Evolutionary conservation across 2,113 vertebrate species (phyloP).

Genomic region (Halcyon malimbica): DNA sequence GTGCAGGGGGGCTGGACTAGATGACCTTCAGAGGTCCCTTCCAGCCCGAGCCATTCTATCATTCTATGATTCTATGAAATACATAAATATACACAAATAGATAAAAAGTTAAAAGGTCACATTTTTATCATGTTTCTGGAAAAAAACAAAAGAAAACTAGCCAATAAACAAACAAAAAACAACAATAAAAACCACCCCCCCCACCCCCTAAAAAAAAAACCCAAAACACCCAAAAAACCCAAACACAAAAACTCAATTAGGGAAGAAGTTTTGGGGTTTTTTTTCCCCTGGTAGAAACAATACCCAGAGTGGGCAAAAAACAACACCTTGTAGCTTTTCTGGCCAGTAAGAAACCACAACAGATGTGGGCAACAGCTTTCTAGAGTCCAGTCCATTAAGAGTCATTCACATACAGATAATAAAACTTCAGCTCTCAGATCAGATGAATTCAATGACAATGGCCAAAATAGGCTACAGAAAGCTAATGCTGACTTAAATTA

Average conservation of each 20-base stretch:
- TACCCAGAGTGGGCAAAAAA: not conserved
- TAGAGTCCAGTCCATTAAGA: not conserved
- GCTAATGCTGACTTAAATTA: not conserved
- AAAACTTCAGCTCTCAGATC: not conserved
- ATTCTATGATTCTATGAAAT: not conserved
- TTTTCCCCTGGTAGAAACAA: not conserved
- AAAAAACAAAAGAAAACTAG: not conserved
- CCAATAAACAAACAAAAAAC: too few species aligned
- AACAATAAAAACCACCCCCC: not conserved
- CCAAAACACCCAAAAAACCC: too few species aligned
- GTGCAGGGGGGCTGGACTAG: too few species aligned
- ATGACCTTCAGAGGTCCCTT: too few species aligned
- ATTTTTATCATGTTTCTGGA: not conserved
- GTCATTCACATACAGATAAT: not conserved
- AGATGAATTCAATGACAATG: not conserved
- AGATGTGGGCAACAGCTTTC: fast-evolving
- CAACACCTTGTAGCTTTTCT: not conserved
- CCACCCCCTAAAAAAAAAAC: too few species aligned
- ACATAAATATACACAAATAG: too few species aligned
- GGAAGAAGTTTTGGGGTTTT: not conserved
- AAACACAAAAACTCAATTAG: not conserved
- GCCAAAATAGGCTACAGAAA: not conserved
- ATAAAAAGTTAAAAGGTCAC: too few species aligned
- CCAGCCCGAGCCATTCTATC: too few species aligned
- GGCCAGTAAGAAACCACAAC: not conserved